These are phyloP conservation scores for Chiloscyllium punctatum DNA, from an alignment of 2,797 vertebrate species.

Conservation along the genomic window DNA sequence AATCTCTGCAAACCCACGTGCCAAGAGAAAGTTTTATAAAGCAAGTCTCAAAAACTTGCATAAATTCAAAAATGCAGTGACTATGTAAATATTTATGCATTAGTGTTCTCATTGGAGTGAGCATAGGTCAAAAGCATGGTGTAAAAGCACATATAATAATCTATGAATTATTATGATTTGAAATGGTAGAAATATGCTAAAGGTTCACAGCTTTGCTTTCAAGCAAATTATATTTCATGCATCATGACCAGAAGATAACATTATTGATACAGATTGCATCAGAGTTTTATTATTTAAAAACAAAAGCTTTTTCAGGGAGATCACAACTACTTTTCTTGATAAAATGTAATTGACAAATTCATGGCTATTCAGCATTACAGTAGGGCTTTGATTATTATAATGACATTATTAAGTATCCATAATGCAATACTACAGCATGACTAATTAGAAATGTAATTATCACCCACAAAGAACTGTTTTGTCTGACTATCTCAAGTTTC, in stretches of 20 bases:
- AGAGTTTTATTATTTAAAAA: not conserved
- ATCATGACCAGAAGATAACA: not conserved
- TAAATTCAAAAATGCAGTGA: not conserved
- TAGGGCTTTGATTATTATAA: not conserved
- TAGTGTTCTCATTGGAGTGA: not conserved
- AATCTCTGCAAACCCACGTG: not conserved
- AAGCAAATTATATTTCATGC: not conserved
- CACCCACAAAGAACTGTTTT: not conserved
- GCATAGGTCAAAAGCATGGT: not conserved
- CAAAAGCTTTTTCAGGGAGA: not conserved
- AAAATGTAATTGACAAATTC: not conserved
- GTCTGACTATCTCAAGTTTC: not conserved
- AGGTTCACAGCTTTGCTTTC: not conserved
- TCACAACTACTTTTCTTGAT: not conserved
- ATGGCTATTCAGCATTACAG: not conserved
- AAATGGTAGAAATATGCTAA: not conserved
- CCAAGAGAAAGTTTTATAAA: not conserved
- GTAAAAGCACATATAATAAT: not conserved
- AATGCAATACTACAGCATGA: not conserved
- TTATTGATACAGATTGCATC: not conserved
- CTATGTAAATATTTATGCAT: not conserved
- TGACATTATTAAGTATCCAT: not conserved
- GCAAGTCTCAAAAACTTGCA: not conserved
- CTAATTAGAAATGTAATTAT: constrained; percentile 12
- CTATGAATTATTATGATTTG: not conserved